Base-by-base conservation (phyloP, 2,888 invertebrate species). In the Clivina fossor region DNA sequence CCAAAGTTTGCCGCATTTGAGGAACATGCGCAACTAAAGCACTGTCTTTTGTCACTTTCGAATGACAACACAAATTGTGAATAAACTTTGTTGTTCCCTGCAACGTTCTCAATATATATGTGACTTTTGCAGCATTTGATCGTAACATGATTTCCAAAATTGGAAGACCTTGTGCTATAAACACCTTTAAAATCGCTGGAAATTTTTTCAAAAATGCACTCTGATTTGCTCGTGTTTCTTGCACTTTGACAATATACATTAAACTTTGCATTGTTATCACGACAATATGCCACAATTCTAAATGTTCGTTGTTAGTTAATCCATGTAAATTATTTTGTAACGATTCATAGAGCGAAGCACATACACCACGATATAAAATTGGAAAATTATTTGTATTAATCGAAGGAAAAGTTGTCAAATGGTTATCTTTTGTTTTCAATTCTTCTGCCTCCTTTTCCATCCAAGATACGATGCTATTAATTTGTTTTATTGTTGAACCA, bases 31-130 rank as follows among this genome's bases (percentile, higher is more conserved):
- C 84, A 53, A 90, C 83, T 51, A 94, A 76, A 3, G 81, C 76
- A 1, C 84, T 78, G 69, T 92, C 90, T 70, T 88, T 88, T 43
- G 84, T 73, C 4, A 78, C 80, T 74, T 88, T 86, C 0, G 89
- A 86, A 69, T 91, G 87, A 63, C 88, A 88, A 70, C 92, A 92
- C 41, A 93, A 76, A 63, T 85, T 83, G 65, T 93, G 92, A 60
- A 93, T 74, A 66, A 87, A 88, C 62, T 92, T 78, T 0, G 93
- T 93, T 3, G 84, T 85, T 48, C 83, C 80, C 73, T 94, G 93
- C 47, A 94, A 78, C 59, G 81, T 81, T 71, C 87, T 88, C 28
- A 94, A 75, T 62, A 93, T 81, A 61, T 82, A 80, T 13, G 85
- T 78, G 0, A 93, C 85, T 58, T 87, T 83, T 38, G 86, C 83